phyloP scores from a whole-genome alignment of 2,888 invertebrate genomes.

The Aplocera efformata region DNA sequence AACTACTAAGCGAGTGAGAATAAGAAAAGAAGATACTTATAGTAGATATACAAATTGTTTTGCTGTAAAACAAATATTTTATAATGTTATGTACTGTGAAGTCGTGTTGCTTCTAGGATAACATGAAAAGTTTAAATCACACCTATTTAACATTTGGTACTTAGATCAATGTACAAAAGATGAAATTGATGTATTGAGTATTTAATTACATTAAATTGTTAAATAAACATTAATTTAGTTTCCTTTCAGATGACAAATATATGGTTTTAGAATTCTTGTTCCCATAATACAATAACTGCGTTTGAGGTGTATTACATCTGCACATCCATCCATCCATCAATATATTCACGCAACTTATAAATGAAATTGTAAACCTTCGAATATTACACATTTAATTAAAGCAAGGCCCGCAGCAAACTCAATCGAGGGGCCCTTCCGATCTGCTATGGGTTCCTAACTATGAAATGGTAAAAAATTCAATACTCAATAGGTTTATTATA shows the following conservation, averaged over 20 bases:
- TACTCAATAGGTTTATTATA: no score
- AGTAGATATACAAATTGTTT: constrained; percentile 13
- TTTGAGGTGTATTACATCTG: no score
- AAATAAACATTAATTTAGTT: constrained; percentile 42
- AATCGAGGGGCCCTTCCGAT: no score
- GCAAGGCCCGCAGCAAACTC: no score
- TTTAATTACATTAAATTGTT: constrained; percentile 67
- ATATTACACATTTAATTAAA: no score
- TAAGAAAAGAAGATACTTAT: neutral
- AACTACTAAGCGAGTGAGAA: constrained; percentile 11
- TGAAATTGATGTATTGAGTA: constrained; percentile 68
- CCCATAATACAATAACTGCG: no score
- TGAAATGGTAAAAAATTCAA: no score
- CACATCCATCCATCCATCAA: no score
- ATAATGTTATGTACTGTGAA: constrained; percentile 26
- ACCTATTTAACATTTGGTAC: constrained; percentile 59
- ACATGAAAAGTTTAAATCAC: constrained; percentile 48
- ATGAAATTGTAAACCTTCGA: no score
- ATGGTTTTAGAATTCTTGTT: no score
- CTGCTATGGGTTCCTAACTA: no score
- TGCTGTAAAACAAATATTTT: constrained; percentile 14
- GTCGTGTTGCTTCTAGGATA: constrained; percentile 51
- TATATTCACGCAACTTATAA: no score
- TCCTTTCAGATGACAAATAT: constrained; percentile 10
- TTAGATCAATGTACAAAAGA: constrained; percentile 68